phyloP scores from a whole-genome alignment of 2,797 vertebrate species.

The Pseudochirops cupreus region DNA sequence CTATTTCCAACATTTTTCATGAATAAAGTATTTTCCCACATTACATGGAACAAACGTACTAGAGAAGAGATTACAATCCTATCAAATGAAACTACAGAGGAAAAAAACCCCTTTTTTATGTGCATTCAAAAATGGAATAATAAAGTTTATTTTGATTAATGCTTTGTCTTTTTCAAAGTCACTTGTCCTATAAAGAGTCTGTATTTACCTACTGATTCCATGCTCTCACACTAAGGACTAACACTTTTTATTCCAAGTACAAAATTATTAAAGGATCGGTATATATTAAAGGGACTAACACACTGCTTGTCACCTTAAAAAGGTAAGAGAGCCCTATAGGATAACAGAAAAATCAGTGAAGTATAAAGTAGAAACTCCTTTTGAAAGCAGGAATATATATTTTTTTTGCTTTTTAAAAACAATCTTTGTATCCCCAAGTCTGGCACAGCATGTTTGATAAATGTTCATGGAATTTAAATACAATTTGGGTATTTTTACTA shows the following conservation, averaged over 20 bases:
- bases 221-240: neutral
- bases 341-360: slow-evolving; percentile 7
- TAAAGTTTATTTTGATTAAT: neutral
- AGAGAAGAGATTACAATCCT: slow-evolving; percentile 53
- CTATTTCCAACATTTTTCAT: neutral
- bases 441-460: neutral
- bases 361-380: slow-evolving; percentile 2
- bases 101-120: neutral
- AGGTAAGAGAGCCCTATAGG: neutral
- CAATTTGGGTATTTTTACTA: neutral
- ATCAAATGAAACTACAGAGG: slow-evolving; percentile 11
- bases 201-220: neutral
- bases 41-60: slow-evolving; percentile 16
- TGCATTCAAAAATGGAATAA: neutral
- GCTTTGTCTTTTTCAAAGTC: neutral
- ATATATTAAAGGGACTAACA: neutral
- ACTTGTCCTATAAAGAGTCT: neutral
- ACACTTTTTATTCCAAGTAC: neutral
- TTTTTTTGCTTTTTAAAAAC: too few relatives aligned
- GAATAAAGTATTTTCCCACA: slow-evolving; percentile 25
- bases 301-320: neutral
- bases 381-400: neutral
- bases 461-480: neutral
- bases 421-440: neutral
- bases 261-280: neutral